Percentiles rank a stretch among this genome's conserved stretches.
These are phyloP conservation scores for Patella vulgata DNA, from an alignment of 1,140 invertebrate species.

Conservation along the genomic window DNA sequence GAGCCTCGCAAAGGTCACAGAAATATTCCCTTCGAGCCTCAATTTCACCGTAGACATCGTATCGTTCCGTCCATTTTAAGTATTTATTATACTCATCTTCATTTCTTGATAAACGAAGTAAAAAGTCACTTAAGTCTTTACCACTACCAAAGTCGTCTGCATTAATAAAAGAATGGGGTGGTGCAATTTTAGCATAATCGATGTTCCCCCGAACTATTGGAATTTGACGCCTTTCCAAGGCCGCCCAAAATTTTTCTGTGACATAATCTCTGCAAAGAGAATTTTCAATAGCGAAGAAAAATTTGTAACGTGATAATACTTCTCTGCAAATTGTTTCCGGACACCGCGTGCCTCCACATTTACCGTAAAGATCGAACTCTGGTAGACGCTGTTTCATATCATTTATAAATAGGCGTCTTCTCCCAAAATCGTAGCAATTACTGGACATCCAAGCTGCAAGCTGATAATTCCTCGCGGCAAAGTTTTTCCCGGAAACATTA, in stretches of 20 bases:
- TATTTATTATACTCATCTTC: constrained; percentile 59
- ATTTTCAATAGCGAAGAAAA: constrained; percentile 73
- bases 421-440: constrained; percentile 72
- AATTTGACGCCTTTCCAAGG: constrained; percentile 43
- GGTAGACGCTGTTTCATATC: constrained; percentile 69
- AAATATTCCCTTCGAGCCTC: constrained; percentile 28
- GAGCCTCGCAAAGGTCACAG: constrained; percentile 42
- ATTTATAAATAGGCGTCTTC: constrained; percentile 70
- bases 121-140: constrained; percentile 84
- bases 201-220: constrained; percentile 52
- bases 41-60: constrained; percentile 37
- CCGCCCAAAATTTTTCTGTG: constrained; percentile 63
- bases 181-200: constrained; percentile 58
- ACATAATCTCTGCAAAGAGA: constrained; percentile 63
- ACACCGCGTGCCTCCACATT: constrained; percentile 22
- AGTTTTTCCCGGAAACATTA: constrained; percentile 29
- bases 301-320: constrained; percentile 80
- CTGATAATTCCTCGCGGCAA: constrained; percentile 36
- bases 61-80: constrained; percentile 54
- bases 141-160: constrained; percentile 92
- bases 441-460: constrained; percentile 74
- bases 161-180: constrained; percentile 86
- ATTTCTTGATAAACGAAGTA: constrained; percentile 71
- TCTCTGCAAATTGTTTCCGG: constrained; percentile 39
- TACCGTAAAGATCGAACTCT: constrained; percentile 40